phyloP scores from a whole-genome alignment of 2,113 vertebrate species.

The Blennius ocellaris region DNA sequence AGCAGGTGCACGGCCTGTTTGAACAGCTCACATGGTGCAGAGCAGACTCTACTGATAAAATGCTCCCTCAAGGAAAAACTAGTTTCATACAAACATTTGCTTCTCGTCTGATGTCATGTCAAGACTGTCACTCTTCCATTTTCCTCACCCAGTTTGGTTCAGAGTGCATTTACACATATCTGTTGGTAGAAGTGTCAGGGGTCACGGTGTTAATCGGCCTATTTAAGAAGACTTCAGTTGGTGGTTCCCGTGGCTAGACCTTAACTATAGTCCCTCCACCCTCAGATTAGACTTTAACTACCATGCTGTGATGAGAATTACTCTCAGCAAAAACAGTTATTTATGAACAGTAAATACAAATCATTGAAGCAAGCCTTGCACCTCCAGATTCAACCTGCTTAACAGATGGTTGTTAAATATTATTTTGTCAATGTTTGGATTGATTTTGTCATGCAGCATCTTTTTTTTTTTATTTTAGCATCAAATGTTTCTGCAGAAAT shows the following conservation, averaged over 20 bases:
- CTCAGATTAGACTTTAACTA: slow-evolving; percentile 68
- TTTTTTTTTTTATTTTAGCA: not conserved
- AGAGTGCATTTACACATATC: slow-evolving; percentile 10
- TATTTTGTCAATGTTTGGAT: not conserved
- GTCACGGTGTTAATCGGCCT: slow-evolving; percentile 23
- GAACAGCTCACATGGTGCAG: not conserved
- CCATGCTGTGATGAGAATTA: slow-evolving; percentile 24
- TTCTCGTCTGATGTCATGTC: slow-evolving; percentile 21
- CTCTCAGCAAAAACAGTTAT: slow-evolving; percentile 56
- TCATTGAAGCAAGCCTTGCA: slow-evolving; percentile 46
- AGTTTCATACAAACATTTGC: slow-evolving; percentile 31
- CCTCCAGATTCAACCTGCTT: slow-evolving; percentile 16
- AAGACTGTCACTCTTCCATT: slow-evolving; percentile 36
- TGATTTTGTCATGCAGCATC: not conserved
- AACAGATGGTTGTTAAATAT: not conserved
- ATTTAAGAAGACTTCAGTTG: slow-evolving; percentile 16
- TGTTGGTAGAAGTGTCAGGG: not conserved
- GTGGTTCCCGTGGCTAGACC: slow-evolving; percentile 5
- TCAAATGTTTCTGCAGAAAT: not conserved
- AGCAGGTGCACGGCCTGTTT: slow-evolving; percentile 24
- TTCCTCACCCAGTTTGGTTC: slow-evolving; percentile 35
- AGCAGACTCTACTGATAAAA: not conserved
- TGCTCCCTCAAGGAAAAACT: not conserved
- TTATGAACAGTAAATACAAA: slow-evolving; percentile 68
- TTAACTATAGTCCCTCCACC: slow-evolving; percentile 58